phyloP scores from a whole-genome alignment of 2,113 vertebrate genomes.

The Anarhynchus alexandrinus region DNA sequence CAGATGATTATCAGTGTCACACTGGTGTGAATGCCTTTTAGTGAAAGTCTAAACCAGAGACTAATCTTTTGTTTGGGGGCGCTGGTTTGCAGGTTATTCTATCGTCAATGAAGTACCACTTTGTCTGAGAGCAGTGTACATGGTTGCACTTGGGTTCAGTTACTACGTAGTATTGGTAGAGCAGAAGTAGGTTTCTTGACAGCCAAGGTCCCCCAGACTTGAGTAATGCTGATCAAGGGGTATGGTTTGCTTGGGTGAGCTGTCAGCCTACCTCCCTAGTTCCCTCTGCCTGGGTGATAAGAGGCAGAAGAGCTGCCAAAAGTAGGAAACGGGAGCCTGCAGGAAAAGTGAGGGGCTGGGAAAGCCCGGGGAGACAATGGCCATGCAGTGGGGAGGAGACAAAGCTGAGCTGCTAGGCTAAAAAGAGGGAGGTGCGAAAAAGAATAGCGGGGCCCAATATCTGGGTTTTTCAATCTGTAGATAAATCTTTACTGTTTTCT shows the following conservation, averaged over 20 bases:
- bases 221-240: not conserved
- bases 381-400: rapidly evolving
- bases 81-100: not conserved
- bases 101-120: not conserved
- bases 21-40: not conserved
- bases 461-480: not conserved
- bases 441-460: not conserved
- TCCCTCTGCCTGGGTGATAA: not conserved
- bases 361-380: not conserved
- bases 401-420: not conserved
- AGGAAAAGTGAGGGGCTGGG: rapidly evolving
- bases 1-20: not conserved
- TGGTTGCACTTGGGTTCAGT: not conserved
- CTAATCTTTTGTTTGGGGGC: not conserved
- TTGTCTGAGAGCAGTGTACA: not conserved
- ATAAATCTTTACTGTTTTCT: not conserved
- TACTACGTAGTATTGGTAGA: rapidly evolving
- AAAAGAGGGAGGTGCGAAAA: not conserved
- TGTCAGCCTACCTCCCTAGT: not conserved
- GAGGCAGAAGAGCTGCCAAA: not conserved
- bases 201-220: not conserved
- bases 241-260: not conserved
- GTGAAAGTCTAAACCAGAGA: not conserved
- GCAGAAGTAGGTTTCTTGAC: not conserved
- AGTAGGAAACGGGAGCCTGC: not conserved